A percentile compares a stretch with the other conserved stretches of the same genome.
phyloP scores from a whole-genome alignment of 1,140 invertebrate genomes.

The Bacillus rossius region DNA sequence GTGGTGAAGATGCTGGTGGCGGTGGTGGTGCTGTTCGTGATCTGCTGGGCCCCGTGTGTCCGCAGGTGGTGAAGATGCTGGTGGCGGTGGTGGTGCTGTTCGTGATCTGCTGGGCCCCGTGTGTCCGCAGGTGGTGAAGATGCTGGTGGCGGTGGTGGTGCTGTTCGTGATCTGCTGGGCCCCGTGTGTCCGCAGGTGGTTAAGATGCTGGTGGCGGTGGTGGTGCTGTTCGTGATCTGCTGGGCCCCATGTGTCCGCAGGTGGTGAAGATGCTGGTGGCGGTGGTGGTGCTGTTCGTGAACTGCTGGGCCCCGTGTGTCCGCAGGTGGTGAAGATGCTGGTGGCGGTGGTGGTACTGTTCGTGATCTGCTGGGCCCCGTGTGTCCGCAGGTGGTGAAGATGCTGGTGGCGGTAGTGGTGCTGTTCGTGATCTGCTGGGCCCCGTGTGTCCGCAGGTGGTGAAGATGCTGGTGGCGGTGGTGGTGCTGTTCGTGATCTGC shows the following conservation, averaged over 20 bases:
- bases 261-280: conserved; percentile 67
- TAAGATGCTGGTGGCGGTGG: conserved; percentile 65
- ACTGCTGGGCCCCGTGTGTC: conserved; percentile 68
- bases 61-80: conserved; percentile 66
- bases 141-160: conserved; percentile 63
- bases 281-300: conserved; percentile 59
- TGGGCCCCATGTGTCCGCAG: conserved; percentile 66
- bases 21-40: conserved; percentile 59
- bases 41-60: conserved; percentile 68
- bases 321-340: conserved; percentile 66
- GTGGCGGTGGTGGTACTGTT: conserved; percentile 63
- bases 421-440: conserved; percentile 64
- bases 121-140: conserved; percentile 65
- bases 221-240: conserved; percentile 60
- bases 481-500: conserved; percentile 60
- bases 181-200: conserved; percentile 66
- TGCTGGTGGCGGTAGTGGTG: conserved; percentile 63
- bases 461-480: conserved; percentile 65
- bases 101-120: conserved; percentile 62
- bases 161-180: conserved; percentile 64
- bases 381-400: conserved; percentile 65
- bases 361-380: conserved; percentile 62
- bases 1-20: conserved; percentile 67
- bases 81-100: conserved; percentile 63
- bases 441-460: conserved; percentile 66